These are phyloP conservation scores for Palythoa caribaeorum DNA, from an alignment of 92 coral and sea anemone species.

Conservation along the genomic window DNA sequence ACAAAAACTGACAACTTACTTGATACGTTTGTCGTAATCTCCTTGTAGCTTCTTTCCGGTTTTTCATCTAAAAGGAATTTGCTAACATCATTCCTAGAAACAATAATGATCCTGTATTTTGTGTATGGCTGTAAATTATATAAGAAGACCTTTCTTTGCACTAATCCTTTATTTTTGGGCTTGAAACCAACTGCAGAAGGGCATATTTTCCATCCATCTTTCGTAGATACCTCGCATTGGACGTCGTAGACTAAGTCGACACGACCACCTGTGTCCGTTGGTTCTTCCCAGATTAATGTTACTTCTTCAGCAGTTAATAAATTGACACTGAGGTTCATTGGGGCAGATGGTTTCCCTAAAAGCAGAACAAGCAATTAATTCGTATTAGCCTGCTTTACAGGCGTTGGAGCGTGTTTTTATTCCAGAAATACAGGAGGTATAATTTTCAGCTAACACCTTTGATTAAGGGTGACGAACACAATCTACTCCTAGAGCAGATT, in stretches of 20 bases:
- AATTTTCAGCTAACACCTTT: too few relatives aligned
- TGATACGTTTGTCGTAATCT: not conserved
- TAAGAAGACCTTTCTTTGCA: not conserved
- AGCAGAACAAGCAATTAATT: too few relatives aligned
- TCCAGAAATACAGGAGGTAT: too few relatives aligned
- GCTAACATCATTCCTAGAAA: not conserved
- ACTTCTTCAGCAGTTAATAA: not conserved
- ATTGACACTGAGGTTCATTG: not conserved
- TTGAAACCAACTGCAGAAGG: not conserved
- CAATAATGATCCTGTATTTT: not conserved
- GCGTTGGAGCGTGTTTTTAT: too few relatives aligned
- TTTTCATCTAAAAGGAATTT: not conserved
- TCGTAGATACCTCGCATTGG: not conserved
- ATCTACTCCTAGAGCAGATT: too few relatives aligned
- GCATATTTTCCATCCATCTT: not conserved
- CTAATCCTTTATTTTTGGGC: not conserved
- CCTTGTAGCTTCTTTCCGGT: not conserved
- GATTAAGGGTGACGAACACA: too few relatives aligned
- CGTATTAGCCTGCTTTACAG: too few relatives aligned
- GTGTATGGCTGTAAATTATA: not conserved
- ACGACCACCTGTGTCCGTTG: constrained; percentile 10
- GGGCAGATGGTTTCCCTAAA: constrained; percentile 7
- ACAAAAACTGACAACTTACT: not conserved
- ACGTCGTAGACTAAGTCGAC: not conserved
- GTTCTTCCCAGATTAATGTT: not conserved